Evolutionary conservation across 2,888 invertebrate species (phyloP), one percentile per base, ranked within the genome.

Genomic region (Hoplodrina blanda): DNA sequence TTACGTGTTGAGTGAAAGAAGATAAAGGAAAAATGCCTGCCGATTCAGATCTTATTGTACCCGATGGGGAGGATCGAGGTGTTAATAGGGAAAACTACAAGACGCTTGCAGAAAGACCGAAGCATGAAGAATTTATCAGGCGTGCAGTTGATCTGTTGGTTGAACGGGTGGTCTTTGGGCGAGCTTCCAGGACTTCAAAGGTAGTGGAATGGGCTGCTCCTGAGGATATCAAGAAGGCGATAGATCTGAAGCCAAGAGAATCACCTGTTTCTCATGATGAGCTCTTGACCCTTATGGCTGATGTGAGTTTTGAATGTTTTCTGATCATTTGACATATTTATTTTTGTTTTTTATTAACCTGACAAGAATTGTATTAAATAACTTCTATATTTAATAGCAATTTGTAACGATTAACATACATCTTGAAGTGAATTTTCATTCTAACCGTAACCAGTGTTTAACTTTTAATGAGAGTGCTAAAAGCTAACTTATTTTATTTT

Each of bases 171-270:
- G 97, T 98, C 15, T 98, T 98, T 85, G 97, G 97, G 86, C 97
- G 98, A 62, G 97, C 98, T 0, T 96, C 96, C 77, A 96, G 98
- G 71, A 96, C 96, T 10, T 96, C 97, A 63, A 97, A 97, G 90
- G 98, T 99, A 6, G 96, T 98, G 62, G 97, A 98, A 84, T 99
- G 98, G 97, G 96, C 97, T 75, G 96, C 97, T 56, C 99, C 99
- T 0, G 96, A 97, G 41, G 97, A 97, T 60, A 95, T 99, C 67
- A 96, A 96, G 80, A 93, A 96, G 64, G 93, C 97, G 0, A 96
- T 98, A 63, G 97, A 98, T 88, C 96, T 98, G 85, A 93, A 96
- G 65, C 94, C 98, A 6, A 94, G 96, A 30, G 92, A 96, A 13
- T 92, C 96, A 10, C 96, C 97, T 6, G 96, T 97, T 50, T 96